These are phyloP conservation scores for Agapornis roseicollis DNA, from an alignment of 2,113 vertebrate genomes.

Conservation along the genomic window DNA sequence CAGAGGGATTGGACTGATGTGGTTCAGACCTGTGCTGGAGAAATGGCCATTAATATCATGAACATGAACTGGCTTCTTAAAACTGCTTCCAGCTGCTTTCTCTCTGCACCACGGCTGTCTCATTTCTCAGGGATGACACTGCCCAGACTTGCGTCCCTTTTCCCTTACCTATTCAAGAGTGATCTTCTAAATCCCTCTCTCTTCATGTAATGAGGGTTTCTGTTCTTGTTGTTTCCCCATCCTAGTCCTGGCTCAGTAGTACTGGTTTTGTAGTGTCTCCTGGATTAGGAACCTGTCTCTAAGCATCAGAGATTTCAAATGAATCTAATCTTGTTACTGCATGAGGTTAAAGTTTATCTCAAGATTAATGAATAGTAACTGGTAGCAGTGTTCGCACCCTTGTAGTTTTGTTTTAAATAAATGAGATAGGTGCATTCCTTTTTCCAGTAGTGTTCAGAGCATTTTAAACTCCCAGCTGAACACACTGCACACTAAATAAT, in stretches of 20 bases:
- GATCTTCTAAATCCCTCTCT: background rate
- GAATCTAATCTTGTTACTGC: background rate
- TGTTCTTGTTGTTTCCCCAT: background rate
- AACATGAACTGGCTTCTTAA: background rate
- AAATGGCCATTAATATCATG: background rate
- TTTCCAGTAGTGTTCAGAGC: constrained; percentile 32
- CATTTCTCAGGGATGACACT: background rate
- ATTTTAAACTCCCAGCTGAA: constrained; percentile 63
- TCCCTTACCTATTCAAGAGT: background rate
- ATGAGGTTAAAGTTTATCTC: background rate
- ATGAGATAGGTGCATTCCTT: background rate
- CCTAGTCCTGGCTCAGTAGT: background rate
- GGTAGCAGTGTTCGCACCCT: background rate
- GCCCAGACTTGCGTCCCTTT: background rate
- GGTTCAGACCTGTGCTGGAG: background rate
- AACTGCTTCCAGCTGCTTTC: background rate
- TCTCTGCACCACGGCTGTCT: background rate
- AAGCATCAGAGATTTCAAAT: background rate
- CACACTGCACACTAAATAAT: constrained; percentile 67
- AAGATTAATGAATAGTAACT: background rate
- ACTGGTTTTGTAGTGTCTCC: background rate
- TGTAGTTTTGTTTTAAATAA: constrained; percentile 22
- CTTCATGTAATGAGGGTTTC: background rate
- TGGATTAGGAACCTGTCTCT: background rate
- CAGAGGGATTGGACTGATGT: background rate